These are phyloP conservation scores for Mobula hypostoma DNA, from an alignment of 2,113 vertebrate species.

Conservation along the genomic window DNA sequence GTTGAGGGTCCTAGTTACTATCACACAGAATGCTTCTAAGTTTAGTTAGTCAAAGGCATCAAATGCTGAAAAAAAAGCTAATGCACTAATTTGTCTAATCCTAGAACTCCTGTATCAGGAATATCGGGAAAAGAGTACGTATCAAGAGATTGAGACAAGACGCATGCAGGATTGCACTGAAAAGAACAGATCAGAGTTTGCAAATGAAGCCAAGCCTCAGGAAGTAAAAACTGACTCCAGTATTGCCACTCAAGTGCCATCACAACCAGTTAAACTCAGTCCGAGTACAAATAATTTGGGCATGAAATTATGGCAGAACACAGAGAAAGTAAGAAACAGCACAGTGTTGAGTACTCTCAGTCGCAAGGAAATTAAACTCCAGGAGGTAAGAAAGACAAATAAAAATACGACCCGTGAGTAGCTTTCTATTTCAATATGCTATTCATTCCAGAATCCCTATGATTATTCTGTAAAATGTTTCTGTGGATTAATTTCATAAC, in stretches of 20 bases:
- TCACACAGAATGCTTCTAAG: neutral
- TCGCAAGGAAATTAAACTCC: conserved; percentile 77
- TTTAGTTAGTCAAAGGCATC: neutral
- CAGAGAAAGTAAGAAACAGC: conserved; percentile 74
- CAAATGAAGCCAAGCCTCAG: conserved; percentile 52
- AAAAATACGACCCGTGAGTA: neutral
- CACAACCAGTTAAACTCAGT: conserved; percentile 48
- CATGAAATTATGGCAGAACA: conserved; percentile 87
- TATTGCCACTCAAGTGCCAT: conserved; percentile 46
- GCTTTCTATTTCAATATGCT: neutral
- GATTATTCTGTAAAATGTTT: neutral
- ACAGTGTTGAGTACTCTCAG: conserved; percentile 70
- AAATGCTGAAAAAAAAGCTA: neutral
- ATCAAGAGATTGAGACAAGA: conserved; percentile 83
- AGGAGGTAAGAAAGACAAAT: conserved; percentile 68
- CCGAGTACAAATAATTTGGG: conserved; percentile 51
- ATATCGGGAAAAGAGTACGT: conserved; percentile 85
- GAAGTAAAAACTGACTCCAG: conserved; percentile 53
- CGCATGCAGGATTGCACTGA: conserved; percentile 64
- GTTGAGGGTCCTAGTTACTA: too few relatives aligned
- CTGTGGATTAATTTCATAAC: neutral
- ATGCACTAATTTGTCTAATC: neutral
- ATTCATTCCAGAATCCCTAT: neutral
- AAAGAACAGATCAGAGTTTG: conserved; percentile 41
- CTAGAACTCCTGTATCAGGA: conserved; percentile 90